phyloP scores from a whole-genome alignment of 1,140 invertebrate species.

The Galleria mellonella region DNA sequence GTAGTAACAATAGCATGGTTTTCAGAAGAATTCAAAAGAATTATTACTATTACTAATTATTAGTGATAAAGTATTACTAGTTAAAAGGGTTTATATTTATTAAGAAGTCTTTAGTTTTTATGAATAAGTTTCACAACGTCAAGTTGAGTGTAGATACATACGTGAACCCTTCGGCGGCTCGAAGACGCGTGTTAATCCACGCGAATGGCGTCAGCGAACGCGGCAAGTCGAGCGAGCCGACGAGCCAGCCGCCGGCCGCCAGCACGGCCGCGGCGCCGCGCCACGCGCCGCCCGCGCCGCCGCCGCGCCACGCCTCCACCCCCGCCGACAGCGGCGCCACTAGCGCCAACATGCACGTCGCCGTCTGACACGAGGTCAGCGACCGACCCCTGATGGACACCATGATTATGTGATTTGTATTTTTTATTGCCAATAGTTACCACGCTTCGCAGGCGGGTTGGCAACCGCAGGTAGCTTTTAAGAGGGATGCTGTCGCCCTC shows the following conservation, averaged over 20 bases:
- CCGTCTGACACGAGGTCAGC: slow-evolving; percentile 36
- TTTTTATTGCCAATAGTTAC: neutral
- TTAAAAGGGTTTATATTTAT: no score
- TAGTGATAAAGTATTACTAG: no score
- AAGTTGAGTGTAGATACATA: slow-evolving; percentile 15
- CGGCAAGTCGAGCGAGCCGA: slow-evolving; percentile 15
- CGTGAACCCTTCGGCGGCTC: slow-evolving; percentile 31
- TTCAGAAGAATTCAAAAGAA: no score
- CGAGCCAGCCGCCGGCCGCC: slow-evolving; percentile 32
- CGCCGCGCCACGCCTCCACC: slow-evolving; percentile 22
- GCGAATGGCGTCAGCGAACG: slow-evolving; percentile 6
- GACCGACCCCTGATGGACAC: slow-evolving; percentile 36
- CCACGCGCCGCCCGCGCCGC: slow-evolving; percentile 10
- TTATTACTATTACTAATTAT: no score
- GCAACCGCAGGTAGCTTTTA: no score
- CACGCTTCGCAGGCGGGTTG: neutral
- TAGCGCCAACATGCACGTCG: slow-evolving; percentile 25
- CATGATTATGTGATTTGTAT: neutral
- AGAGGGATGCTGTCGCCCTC: no score
- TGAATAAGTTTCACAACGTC: no score
- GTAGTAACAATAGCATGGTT: no score
- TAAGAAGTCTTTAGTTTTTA: no score
- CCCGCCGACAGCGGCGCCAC: slow-evolving; percentile 24
- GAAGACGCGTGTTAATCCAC: slow-evolving; percentile 18
- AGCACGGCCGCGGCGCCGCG: slow-evolving; percentile 21